Conservation (phyloP, 2,888 invertebrate genomes). For the Heliconius sara region DNA sequence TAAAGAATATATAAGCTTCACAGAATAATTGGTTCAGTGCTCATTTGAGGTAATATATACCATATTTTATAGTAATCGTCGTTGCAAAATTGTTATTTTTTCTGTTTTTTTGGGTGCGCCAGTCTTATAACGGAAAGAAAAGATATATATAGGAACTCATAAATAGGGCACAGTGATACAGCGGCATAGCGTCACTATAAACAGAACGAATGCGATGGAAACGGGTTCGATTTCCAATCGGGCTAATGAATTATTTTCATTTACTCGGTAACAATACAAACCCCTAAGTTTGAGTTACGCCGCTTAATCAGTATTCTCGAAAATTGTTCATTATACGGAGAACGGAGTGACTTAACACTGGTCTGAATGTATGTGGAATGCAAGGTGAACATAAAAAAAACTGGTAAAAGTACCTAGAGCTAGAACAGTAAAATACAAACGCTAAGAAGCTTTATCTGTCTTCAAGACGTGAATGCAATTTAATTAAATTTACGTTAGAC, state of each 20-base stretch:
- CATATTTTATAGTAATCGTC: not conserved
- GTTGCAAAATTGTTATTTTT: not conserved
- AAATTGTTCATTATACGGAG: not conserved
- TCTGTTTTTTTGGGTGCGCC: not conserved
- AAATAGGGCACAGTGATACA: no score
- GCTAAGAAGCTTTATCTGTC: slow-evolving; percentile 23
- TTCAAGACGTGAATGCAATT: slow-evolving; percentile 34
- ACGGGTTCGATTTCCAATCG: no score
- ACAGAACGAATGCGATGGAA: no score
- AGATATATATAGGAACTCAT: no score
- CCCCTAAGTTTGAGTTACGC: not conserved
- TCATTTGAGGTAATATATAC: not conserved
- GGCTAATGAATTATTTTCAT: no score
- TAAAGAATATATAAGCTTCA: slow-evolving; percentile 23
- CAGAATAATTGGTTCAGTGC: not conserved
- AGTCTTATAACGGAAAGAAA: no score
- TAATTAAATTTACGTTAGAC: slow-evolving; percentile 36
- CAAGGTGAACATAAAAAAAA: not conserved
- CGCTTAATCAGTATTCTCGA: not conserved
- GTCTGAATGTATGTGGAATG: not conserved
- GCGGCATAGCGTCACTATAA: no score
- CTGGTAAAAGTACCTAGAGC: not conserved
- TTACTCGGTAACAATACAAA: not conserved
- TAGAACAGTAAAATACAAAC: not conserved
- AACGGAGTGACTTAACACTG: not conserved